Conservation (phyloP, 1,140 invertebrate species). For the Diorhabda elongata region DNA sequence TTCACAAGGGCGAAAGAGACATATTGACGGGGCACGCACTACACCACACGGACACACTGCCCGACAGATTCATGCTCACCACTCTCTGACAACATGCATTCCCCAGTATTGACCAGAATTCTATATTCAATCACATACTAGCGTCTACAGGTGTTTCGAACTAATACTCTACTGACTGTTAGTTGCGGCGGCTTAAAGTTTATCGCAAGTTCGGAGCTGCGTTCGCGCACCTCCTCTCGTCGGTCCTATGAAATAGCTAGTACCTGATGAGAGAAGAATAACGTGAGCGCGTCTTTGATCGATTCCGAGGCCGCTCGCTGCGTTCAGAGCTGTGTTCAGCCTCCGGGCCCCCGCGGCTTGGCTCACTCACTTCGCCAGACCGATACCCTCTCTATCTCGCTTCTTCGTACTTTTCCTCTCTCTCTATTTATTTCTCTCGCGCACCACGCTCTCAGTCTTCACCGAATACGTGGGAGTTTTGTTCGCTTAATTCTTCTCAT, state of each 20-base stretch:
- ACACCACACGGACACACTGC: conserved; percentile 37
- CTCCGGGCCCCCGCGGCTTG: conserved; percentile 26
- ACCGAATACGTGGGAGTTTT: conserved; percentile 26
- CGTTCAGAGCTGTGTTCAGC: conserved; percentile 39
- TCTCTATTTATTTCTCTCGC: neutral
- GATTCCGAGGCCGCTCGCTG: conserved; percentile 33
- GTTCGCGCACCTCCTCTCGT: conserved; percentile 29
- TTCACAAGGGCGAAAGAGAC: conserved; percentile 23
- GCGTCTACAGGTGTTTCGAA: conserved; percentile 48
- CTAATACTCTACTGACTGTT: conserved; percentile 49
- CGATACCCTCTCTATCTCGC: conserved; percentile 13
- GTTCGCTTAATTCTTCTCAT: conserved; percentile 10
- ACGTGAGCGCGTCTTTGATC: conserved; percentile 36
- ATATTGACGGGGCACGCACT: conserved; percentile 29
- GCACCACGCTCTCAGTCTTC: conserved; percentile 1
- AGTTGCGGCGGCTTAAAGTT: conserved; percentile 41
- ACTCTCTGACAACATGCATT: conserved; percentile 35
- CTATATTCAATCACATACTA: conserved; percentile 46
- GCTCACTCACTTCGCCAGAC: neutral
- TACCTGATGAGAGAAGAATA: conserved; percentile 26
- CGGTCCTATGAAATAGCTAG: conserved; percentile 21
- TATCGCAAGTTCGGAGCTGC: conserved; percentile 38
- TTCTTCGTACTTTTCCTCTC: neutral
- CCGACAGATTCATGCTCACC: conserved; percentile 34
- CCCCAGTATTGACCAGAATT: conserved; percentile 28